A percentile compares a stretch with the other conserved stretches of the same genome.
phyloP scores from a whole-genome alignment of 2,888 invertebrate species.

The Pseudolycoriella hygida region DNA sequence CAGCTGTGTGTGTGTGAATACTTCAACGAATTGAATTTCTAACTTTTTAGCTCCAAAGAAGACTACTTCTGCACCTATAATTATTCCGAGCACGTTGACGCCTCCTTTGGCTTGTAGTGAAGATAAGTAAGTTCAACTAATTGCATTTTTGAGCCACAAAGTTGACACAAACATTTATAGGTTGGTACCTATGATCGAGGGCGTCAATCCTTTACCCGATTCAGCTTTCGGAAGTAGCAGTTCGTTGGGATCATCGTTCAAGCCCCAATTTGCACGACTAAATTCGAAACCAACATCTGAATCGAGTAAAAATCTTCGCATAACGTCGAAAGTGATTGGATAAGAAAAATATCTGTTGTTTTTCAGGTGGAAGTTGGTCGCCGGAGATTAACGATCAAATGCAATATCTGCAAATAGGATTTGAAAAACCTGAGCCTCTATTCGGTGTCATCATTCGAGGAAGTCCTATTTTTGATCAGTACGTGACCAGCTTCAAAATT shows the following conservation, averaged over 20 bases:
- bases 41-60: background rate
- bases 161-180: too few relatives aligned
- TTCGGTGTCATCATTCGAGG: slow-evolving; percentile 61
- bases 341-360: background rate
- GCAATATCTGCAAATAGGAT: slow-evolving; percentile 52
- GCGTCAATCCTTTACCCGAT: slow-evolving; percentile 31
- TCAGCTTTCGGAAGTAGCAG: slow-evolving; percentile 42
- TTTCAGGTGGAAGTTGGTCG: slow-evolving; percentile 49
- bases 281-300: slow-evolving; percentile 19
- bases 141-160: background rate
- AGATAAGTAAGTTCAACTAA: slow-evolving; percentile 20
- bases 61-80: background rate
- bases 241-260: slow-evolving; percentile 29
- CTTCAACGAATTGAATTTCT: background rate
- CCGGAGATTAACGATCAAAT: slow-evolving; percentile 37
- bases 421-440: slow-evolving; percentile 45
- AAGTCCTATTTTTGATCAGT: slow-evolving; percentile 46
- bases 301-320: slow-evolving; percentile 14
- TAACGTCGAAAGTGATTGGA: slow-evolving; percentile 9
- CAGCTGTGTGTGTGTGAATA: background rate
- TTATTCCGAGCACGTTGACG: slow-evolving; percentile 21
- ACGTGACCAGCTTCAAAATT: slow-evolving; percentile 56
- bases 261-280: slow-evolving; percentile 36
- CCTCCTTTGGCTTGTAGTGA: slow-evolving; percentile 31
- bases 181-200: slow-evolving; percentile 29